Conservation (phyloP, 2,888 invertebrate genomes). For the Silvanus unidentatus region DNA sequence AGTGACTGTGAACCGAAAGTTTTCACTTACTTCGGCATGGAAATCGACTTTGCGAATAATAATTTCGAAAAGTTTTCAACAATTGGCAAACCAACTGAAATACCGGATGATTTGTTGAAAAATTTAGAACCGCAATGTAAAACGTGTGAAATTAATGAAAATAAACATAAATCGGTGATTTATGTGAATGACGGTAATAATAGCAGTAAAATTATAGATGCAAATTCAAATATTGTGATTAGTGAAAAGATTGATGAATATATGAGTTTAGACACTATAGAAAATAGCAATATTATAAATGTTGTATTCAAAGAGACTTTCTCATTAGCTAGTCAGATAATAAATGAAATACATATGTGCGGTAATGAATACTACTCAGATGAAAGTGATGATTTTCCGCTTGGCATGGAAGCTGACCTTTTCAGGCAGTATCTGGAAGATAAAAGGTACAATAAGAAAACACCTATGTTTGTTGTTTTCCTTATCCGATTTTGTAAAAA, state of each 20-base stretch:
- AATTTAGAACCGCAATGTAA: neutral
- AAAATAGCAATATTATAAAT: slow-evolving; percentile 37
- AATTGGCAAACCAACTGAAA: slow-evolving; percentile 22
- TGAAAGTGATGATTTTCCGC: slow-evolving; percentile 40
- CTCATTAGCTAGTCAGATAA: slow-evolving; percentile 39
- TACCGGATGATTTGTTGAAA: slow-evolving; percentile 5
- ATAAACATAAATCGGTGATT: slow-evolving; percentile 42
- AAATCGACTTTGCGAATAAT: slow-evolving; percentile 30
- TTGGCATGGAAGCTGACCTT: slow-evolving; percentile 43
- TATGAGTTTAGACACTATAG: slow-evolving; percentile 36
- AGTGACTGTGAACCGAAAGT: slow-evolving; percentile 46
- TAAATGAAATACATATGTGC: slow-evolving; percentile 38
- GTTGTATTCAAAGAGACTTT: slow-evolving; percentile 42
- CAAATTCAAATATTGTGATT: slow-evolving; percentile 26
- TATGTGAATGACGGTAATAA: slow-evolving; percentile 35
- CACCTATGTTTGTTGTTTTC: no score
- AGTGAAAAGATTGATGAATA: slow-evolving; percentile 40
- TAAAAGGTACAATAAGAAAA: slow-evolving; percentile 23
- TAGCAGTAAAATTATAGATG: slow-evolving; percentile 10
- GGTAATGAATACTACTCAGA: slow-evolving; percentile 29
- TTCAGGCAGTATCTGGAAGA: slow-evolving; percentile 31
- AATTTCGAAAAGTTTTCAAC: slow-evolving; percentile 50
- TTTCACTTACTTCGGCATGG: slow-evolving; percentile 51
- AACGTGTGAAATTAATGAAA: slow-evolving; percentile 15
- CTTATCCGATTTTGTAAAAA: no score